A percentile compares a stretch with the other conserved stretches of the same genome.
phyloP scores from a whole-genome alignment of 2,797 vertebrate species.

The Enoplosus armatus region DNA sequence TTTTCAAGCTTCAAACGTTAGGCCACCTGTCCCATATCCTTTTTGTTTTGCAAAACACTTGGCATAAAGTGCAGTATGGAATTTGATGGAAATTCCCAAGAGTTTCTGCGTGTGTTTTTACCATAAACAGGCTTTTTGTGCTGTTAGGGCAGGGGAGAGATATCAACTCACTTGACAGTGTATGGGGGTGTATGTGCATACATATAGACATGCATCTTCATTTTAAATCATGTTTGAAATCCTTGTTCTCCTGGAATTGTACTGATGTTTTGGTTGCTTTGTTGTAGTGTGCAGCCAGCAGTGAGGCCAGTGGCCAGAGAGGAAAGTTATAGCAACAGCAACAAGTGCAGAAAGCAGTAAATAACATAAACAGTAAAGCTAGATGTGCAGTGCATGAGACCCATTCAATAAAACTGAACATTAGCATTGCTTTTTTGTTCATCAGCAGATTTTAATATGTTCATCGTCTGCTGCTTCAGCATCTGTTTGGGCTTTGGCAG shows the following conservation, averaged over 20 bases:
- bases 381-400: not conserved
- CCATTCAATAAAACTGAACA: not conserved
- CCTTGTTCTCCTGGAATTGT: not conserved
- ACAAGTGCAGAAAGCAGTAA: not conserved
- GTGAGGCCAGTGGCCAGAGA: not conserved
- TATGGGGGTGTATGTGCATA: not conserved
- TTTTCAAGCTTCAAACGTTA: conserved; percentile 18
- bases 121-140: no score
- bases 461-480: conserved; percentile 40
- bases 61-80: not conserved
- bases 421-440: conserved; percentile 6
- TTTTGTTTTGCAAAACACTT: not conserved
- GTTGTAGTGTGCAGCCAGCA: not conserved
- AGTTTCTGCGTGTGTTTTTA: no score
- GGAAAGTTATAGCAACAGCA: not conserved
- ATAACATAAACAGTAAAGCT: not conserved
- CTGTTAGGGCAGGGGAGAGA: no score
- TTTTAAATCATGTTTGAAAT: not conserved
- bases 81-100: no score
- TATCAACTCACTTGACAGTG: no score
- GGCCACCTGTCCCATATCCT: conserved; percentile 9
- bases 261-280: not conserved
- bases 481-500: conserved; percentile 32
- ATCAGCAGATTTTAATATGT: conserved; percentile 39
- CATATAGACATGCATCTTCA: not conserved